These are phyloP conservation scores for Dasypogon diadema DNA, from an alignment of 2,888 invertebrate species.

Conservation along the genomic window DNA sequence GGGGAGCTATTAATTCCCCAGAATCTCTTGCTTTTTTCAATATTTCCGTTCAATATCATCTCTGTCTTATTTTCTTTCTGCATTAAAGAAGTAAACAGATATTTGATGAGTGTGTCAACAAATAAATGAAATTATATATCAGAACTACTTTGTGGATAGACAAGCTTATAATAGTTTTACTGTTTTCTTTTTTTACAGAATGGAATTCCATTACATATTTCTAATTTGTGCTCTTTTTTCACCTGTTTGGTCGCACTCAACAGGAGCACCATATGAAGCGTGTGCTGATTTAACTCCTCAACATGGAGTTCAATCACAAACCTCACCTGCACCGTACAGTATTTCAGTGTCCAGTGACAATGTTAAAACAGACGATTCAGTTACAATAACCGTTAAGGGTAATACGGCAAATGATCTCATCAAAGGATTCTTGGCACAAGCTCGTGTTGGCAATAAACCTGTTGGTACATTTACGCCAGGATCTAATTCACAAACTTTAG, in stretches of 20 bases:
- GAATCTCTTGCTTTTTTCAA: no score
- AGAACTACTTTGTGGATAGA: no score
- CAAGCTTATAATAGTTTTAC: no score
- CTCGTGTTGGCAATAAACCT: conserved; percentile 73
- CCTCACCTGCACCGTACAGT: conserved; percentile 72
- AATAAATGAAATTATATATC: no score
- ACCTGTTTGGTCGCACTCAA: conserved; percentile 69
- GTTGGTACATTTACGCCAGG: conserved; percentile 75
- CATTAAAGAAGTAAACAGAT: no score
- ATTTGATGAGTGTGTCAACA: no score
- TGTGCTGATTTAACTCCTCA: conserved; percentile 78
- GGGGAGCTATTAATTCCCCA: no score
- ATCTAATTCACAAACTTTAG: conserved; percentile 67
- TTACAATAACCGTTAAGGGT: conserved; percentile 68
- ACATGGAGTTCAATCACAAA: conserved; percentile 74
- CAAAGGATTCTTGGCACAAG: conserved; percentile 77
- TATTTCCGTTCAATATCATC: no score
- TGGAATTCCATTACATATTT: conserved; percentile 28
- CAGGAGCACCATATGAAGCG: conserved; percentile 75
- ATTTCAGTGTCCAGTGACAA: conserved; percentile 68
- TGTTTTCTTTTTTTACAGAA: conserved; percentile 10
- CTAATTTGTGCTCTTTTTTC: conserved; percentile 1
- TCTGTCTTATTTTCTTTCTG: no score
- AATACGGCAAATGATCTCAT: conserved; percentile 70
- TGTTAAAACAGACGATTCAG: conserved; percentile 66